Conservation (phyloP, 2,797 vertebrate genomes). For the Petrocephalus schoutedeni region DNA sequence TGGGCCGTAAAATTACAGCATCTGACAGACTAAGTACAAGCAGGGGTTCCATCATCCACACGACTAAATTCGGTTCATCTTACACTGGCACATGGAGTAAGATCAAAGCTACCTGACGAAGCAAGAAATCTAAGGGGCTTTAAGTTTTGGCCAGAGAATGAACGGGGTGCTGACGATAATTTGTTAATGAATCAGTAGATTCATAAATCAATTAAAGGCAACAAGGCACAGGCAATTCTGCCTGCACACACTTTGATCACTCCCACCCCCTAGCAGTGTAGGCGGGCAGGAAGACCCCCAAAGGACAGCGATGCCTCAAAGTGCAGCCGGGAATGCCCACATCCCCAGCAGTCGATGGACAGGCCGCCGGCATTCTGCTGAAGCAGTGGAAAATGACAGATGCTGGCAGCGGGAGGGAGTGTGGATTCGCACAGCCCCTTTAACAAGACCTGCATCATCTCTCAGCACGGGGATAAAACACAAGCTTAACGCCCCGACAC, state of each 20-base stretch:
- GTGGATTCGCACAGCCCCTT: background rate
- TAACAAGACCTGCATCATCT: background rate
- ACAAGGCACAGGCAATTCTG: background rate
- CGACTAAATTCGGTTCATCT: background rate
- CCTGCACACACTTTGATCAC: background rate
- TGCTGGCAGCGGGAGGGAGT: background rate
- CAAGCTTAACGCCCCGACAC: background rate
- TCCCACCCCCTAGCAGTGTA: background rate
- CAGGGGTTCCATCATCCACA: background rate
- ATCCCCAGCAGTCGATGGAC: conserved; percentile 56
- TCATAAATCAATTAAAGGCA: background rate
- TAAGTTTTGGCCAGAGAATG: background rate
- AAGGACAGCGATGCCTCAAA: conserved; percentile 33
- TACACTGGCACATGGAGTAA: background rate
- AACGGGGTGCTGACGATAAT: background rate
- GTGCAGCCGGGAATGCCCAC: conserved; percentile 39
- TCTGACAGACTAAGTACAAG: background rate
- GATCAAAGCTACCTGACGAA: background rate
- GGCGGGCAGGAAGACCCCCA: background rate
- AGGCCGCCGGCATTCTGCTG: conserved; percentile 62
- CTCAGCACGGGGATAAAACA: background rate
- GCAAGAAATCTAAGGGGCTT: background rate
- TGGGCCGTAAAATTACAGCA: background rate
- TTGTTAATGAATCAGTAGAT: background rate
- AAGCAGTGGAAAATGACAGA: conserved; percentile 41